These are phyloP conservation scores for Rhegmatorhina hoffmannsi DNA, from an alignment of 2,113 vertebrate genomes.

Conservation along the genomic window DNA sequence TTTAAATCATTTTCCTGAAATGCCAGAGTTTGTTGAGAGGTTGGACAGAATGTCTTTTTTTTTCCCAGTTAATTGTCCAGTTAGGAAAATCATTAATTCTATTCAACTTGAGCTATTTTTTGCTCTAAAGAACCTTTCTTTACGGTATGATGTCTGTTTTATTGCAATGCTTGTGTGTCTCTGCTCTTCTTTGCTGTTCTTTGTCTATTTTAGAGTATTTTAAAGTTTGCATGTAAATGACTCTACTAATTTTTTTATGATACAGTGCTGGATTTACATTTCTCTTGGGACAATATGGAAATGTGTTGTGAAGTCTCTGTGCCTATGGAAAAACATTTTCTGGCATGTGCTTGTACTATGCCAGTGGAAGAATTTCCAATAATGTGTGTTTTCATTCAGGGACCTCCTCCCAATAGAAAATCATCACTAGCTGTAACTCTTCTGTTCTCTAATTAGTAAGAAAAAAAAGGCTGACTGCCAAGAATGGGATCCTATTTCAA, in stretches of 20 bases:
- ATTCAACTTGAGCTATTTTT: not conserved
- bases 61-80: not conserved
- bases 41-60: not conserved
- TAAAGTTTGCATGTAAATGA: not conserved
- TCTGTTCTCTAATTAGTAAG: not conserved
- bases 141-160: not conserved
- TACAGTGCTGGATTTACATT: not conserved
- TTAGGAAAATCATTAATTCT: not conserved
- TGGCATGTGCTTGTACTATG: not conserved
- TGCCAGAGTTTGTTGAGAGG: not conserved
- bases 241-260: not conserved
- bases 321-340: not conserved
- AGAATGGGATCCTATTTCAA: not conserved
- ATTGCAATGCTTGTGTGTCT: not conserved
- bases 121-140: not conserved
- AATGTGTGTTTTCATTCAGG: not conserved
- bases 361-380: not conserved
- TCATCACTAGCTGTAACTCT: not conserved
- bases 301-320: not conserved
- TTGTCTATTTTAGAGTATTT: not conserved
- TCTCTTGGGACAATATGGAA: not conserved
- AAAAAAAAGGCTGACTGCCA: not conserved
- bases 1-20: not conserved
- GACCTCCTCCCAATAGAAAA: not conserved
- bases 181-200: not conserved